Evolutionary conservation across 1,140 invertebrate species (phyloP).

Genomic region (Steinernema feltiae): DNA sequence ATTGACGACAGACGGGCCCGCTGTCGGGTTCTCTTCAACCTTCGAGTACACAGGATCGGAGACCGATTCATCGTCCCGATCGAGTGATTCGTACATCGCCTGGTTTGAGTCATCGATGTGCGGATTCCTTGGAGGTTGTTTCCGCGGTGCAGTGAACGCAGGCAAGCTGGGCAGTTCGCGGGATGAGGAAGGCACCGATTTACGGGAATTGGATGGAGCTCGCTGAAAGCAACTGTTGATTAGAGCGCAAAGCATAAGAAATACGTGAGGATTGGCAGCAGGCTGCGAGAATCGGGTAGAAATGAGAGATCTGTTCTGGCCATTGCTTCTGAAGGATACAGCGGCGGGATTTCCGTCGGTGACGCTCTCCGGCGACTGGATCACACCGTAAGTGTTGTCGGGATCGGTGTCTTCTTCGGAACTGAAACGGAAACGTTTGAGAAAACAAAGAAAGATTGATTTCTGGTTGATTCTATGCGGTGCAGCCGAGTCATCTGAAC

Average conservation of each 20-base stretch:
- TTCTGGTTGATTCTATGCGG: too few species aligned
- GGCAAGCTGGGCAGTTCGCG: background rate
- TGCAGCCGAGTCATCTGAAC: too few species aligned
- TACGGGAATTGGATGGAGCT: background rate
- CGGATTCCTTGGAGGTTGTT: background rate
- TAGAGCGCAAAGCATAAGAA: background rate
- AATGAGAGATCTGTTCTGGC: background rate
- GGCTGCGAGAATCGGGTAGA: background rate
- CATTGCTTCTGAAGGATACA: background rate
- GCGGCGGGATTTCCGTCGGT: background rate
- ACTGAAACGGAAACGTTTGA: background rate
- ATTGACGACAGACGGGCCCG: background rate
- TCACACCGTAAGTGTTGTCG: background rate
- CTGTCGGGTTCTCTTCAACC: conserved; percentile 21
- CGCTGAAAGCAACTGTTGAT: background rate
- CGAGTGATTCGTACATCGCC: conserved; percentile 32
- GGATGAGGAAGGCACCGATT: background rate
- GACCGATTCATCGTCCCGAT: conserved; percentile 29
- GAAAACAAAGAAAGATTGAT: too few species aligned
- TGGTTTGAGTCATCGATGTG: conserved; percentile 24
- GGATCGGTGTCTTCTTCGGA: background rate
- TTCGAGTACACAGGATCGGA: conserved; percentile 33
- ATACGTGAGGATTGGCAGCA: background rate
- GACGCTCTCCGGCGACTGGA: background rate
- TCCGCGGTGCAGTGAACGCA: background rate